phyloP scores from a whole-genome alignment of 2,888 invertebrate species.

The Drosophila trichaetosa region DNA sequence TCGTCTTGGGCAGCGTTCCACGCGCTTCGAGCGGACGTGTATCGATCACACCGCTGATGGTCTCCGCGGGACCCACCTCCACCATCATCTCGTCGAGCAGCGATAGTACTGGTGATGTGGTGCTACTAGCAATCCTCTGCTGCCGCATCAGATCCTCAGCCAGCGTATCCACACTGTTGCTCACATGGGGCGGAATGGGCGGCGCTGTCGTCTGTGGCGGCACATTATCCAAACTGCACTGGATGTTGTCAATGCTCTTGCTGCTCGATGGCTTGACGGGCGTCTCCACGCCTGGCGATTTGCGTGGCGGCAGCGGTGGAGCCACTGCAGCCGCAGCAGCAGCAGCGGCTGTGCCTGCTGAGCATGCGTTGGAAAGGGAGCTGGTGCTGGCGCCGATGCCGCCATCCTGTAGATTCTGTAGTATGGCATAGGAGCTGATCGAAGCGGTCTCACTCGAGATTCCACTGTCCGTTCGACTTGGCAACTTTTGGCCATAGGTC shows the following conservation, averaged over 20 bases:
- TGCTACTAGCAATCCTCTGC: conserved; percentile 76
- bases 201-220: conserved; percentile 84
- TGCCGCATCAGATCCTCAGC: conserved; percentile 82
- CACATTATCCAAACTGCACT: conserved; percentile 77
- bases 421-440: conserved; percentile 81
- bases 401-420: conserved; percentile 81
- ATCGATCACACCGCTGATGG: conserved; percentile 90
- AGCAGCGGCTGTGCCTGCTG: conserved; percentile 12
- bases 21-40: conserved; percentile 86
- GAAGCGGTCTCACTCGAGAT: conserved; percentile 73
- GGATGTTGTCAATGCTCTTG: conserved; percentile 82
- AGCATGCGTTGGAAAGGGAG: conserved; percentile 14
- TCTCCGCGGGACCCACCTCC: conserved; percentile 90
- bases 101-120: conserved; percentile 68
- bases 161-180: conserved; percentile 77
- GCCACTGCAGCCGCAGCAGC: conserved; percentile 75
- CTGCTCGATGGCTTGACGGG: conserved; percentile 66
- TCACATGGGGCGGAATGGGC: conserved; percentile 84
- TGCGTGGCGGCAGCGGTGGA: conserved; percentile 87
- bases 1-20: conserved; percentile 65
- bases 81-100: conserved; percentile 86
- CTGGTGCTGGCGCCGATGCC: conserved; percentile 13
- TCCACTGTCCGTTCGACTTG: conserved; percentile 71
- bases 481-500: conserved; percentile 69
- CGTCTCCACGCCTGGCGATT: conserved; percentile 85